Evolutionary conservation across 2,797 vertebrate genomes (phyloP).

Genomic region (Dermochelys coriacea): DNA sequence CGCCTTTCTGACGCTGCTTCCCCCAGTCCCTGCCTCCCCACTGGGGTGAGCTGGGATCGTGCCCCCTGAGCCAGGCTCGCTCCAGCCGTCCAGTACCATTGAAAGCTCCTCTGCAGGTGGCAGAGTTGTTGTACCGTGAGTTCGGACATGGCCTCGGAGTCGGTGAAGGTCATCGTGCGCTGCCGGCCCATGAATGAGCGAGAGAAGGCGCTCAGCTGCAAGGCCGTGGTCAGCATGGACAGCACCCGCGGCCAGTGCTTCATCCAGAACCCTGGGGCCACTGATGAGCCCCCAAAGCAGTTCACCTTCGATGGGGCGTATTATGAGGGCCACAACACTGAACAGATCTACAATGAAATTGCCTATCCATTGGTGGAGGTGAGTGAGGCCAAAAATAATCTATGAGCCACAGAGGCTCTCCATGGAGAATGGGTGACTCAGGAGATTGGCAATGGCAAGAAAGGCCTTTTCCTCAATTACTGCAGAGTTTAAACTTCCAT

Average conservation of each 20-base stretch:
- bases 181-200: conserved; percentile 87
- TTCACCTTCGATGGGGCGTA: conserved; percentile 93
- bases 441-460: not conserved
- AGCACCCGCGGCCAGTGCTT: conserved; percentile 85
- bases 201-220: conserved; percentile 84
- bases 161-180: conserved; percentile 89
- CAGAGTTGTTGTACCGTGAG: too few species aligned
- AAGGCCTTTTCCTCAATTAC: not conserved
- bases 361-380: conserved; percentile 91
- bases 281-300: conserved; percentile 86
- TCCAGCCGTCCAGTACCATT: not conserved
- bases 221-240: conserved; percentile 83
- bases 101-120: not conserved
- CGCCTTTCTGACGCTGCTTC: not conserved
- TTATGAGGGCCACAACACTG: conserved; percentile 84
- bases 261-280: conserved; percentile 82
- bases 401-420: not conserved
- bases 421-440: not conserved
- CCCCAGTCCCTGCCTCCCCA: too few species aligned
- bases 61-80: not conserved
- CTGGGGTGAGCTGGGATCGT: too few species aligned
- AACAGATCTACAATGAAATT: conserved; percentile 93
- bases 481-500: not conserved
- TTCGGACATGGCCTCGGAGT: conserved; percentile 85
- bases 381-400: conserved; percentile 24